Base-by-base conservation (phyloP, 2,797 vertebrate species). In the Brachyalestes nurse region DNA sequence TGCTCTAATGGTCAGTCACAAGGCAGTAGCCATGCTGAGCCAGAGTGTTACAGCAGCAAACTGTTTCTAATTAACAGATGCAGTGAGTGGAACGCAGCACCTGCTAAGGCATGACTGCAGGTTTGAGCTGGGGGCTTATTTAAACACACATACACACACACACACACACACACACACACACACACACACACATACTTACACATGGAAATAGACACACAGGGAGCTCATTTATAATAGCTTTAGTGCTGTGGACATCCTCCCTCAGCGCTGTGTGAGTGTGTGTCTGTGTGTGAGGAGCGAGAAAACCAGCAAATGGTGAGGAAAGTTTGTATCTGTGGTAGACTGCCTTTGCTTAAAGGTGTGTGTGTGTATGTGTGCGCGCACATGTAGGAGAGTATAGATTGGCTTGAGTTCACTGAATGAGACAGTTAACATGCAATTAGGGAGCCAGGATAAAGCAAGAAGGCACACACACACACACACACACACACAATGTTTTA, bases 21-120 rank as follows among this genome's bases (percentile, higher is more conserved):
- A 91, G 86, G 89, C 90, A 87, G 88, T 86, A 90, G 87, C 90
- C 85, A 83, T 55, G 78, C 75, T 73, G 66, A 83, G 17, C 86
- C 83, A 86, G 87, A 92, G 87, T 78, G 77, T 87, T 89, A 86
- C 89, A 88, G 78, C 82, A 75, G 70, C 76, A 88, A 74, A 78
- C 88, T 91, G 87, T 88, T 91, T 89, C 90, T 92, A 93, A 94
- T 94, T 93, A 94, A 93, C 89, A 90, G 88, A 90, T 85, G 90
- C 92, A 93, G 89, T 83, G 84, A 90, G 88, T 91, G 93, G 92
- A 93, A 93, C 93, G 88, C 79, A 88, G 88, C 92, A 93, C 92
- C 91, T 93, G 93, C 90, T 94, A 87, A 87, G 85, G 89, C 85
- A 80, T 83, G 87, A 90, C 86, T 89, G 87, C 75, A 81, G 82